phyloP scores from a whole-genome alignment of 2,113 vertebrate genomes.

The Chiloscyllium plagiosum region DNA sequence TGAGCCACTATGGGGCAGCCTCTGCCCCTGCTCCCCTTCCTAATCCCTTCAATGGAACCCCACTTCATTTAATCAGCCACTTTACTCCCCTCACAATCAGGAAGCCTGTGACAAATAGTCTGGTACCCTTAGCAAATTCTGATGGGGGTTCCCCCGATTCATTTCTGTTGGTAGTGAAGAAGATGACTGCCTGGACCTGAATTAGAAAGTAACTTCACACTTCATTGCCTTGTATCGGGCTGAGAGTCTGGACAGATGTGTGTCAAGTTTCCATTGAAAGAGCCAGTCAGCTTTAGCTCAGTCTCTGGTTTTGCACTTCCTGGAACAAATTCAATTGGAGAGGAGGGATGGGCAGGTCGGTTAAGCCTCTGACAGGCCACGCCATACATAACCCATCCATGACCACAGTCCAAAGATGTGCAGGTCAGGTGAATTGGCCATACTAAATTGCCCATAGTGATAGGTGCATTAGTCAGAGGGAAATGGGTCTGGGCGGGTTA shows the following conservation, averaged over 20 bases:
- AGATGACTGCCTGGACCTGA: background rate
- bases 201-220: background rate
- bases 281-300: background rate
- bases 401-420: background rate
- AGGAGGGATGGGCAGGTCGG: background rate
- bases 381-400: background rate
- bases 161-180: background rate
- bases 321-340: background rate
- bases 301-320: background rate
- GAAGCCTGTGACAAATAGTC: background rate
- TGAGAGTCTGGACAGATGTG: background rate
- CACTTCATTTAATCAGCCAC: background rate
- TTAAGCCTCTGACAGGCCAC: background rate
- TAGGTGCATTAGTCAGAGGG: no score
- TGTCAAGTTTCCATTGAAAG: background rate
- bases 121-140: background rate
- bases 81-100: background rate
- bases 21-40: background rate
- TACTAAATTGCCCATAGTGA: no score
- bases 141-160: background rate
- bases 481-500: no score
- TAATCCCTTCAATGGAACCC: no score
- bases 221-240: background rate
- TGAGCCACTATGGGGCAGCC: background rate
- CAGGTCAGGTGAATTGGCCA: no score